Conservation (phyloP, 2,113 vertebrate genomes). For the Heterotis niloticus region DNA sequence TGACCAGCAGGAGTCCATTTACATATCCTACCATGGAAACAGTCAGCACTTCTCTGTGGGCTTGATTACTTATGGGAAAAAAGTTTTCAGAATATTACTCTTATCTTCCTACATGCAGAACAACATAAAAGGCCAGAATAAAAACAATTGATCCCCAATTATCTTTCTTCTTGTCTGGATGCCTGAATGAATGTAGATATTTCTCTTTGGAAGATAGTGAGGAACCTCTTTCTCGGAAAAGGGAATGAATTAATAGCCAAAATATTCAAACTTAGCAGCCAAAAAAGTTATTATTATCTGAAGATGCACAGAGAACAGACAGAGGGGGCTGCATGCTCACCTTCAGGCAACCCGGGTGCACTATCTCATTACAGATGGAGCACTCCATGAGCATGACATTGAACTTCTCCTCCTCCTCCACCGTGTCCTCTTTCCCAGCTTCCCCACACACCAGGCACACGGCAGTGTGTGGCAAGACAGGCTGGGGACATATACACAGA, state of each 20-base stretch:
- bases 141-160: not conserved
- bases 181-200: not conserved
- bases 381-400: conserved; percentile 98
- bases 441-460: conserved; percentile 94
- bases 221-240: not conserved
- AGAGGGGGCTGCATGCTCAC: conserved; percentile 55
- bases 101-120: no score
- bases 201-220: not conserved
- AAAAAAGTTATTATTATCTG: not conserved
- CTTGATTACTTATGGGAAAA: not conserved
- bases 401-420: conserved; percentile 89
- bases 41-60: not conserved
- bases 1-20: not conserved
- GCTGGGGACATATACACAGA: conserved; percentile 57
- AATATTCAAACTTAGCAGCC: not conserved
- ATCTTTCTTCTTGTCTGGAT: not conserved
- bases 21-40: not conserved
- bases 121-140: no score
- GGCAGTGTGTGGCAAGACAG: conserved; percentile 90
- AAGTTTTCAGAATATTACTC: no score
- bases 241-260: not conserved
- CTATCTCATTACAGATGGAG: conserved; percentile 97
- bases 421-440: conserved; percentile 92
- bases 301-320: conserved; percentile 10
- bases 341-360: conserved; percentile 96